Base-by-base conservation (phyloP, 92 coral and sea anemone species). In the Paramuricea clavata region DNA sequence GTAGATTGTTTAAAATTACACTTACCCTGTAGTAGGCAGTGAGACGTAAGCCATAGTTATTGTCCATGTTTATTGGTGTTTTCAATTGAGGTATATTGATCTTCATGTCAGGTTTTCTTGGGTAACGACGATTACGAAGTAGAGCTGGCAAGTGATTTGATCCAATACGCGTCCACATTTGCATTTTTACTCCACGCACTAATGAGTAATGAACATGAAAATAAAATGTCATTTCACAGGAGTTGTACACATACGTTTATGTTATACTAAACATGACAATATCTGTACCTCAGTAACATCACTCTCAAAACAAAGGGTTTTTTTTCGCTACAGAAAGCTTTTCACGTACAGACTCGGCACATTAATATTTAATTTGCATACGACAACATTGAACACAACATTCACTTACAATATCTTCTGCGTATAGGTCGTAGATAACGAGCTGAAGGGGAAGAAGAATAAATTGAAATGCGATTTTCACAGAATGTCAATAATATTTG, bases 1-100 rank as follows among this genome's bases (percentile, higher is more conserved):
- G n/a, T 39, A 39, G 44, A 10, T 10, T 39, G 44, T 39, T 39
- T 39, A 39, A 39, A 39, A 6, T 13, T 54, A 54, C 27, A 54
- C 62, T 54, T 54, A 54, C 62, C 26, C 62, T 19, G 17, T 54
- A 54, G 62, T 54, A 54, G 62, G 62, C 62, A 54, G 62, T 54
- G 7, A 54, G 62, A 13, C 62, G 62, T 19, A 54, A 19, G 11
- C 62, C 62, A 54, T 54, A 54, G 62, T 54, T 54, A 21, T 54
- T 23, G 19, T 54, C 62, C 11, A 54, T 54, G 62, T 54, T 54
- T 1, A 54, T 19, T 19, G 62, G 62, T 54, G 62, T 54, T 23
- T 21, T 54, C 27, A 54, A 21, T 10, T 23, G 23, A 54, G 62
- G 62, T 54, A 54, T 54, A 54, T 54, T 54, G 27, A 54, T 54